A percentile compares a stretch with the other conserved stretches of the same genome.
phyloP scores from a whole-genome alignment of 2,888 invertebrate species.

The Scaptomyza cyrtandrae region DNA sequence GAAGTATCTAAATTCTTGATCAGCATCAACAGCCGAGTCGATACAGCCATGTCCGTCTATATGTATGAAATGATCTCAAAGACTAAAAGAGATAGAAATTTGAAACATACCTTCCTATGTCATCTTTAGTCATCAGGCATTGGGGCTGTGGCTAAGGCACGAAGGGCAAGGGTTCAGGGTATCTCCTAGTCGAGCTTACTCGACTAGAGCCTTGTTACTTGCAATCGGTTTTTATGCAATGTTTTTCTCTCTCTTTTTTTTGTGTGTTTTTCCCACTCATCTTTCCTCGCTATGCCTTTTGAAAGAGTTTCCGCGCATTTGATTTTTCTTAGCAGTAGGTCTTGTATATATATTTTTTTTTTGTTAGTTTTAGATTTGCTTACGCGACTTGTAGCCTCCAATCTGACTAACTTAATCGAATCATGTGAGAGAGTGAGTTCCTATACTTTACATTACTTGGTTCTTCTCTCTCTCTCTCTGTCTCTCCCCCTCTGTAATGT shows the following conservation, averaged over 20 bases:
- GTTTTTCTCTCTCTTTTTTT: neutral
- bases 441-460: slow-evolving; percentile 3
- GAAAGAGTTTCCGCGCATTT: slow-evolving; percentile 4
- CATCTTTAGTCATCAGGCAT: no score
- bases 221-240: no score
- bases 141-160: no score
- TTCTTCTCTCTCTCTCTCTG: slow-evolving; percentile 7
- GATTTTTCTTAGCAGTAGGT: neutral
- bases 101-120: no score
- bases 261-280: neutral
- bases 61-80: no score
- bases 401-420: slow-evolving; percentile 21
- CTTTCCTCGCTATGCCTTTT: neutral
- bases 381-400: neutral
- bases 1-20: no score
- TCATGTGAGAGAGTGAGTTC: slow-evolving; percentile 14
- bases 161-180: no score
- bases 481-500: neutral
- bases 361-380: slow-evolving; percentile 3
- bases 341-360: neutral
- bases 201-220: no score
- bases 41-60: no score
- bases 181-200: no score
- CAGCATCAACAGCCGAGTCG: no score
- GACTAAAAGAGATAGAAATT: no score